These are phyloP conservation scores for Synchiropus splendidus DNA, from an alignment of 2,113 vertebrate species.

Conservation along the genomic window DNA sequence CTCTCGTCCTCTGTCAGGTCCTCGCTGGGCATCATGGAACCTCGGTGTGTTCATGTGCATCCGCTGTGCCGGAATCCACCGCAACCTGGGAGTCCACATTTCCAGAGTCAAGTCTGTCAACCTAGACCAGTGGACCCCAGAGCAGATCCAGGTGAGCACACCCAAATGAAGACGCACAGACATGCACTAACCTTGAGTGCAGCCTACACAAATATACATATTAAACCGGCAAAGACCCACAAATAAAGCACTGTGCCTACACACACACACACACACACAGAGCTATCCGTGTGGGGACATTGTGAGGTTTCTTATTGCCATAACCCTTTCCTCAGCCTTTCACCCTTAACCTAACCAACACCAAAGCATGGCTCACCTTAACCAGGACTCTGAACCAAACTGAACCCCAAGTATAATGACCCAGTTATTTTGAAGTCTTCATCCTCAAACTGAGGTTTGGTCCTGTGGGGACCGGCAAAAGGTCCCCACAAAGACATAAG, in stretches of 20 bases:
- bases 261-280: too few species aligned
- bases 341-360: too few species aligned
- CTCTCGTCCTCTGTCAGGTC: constrained; percentile 65
- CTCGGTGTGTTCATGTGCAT: constrained; percentile 98
- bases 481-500: too few species aligned
- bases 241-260: neutral
- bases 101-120: constrained; percentile 98
- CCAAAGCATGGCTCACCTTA: too few species aligned
- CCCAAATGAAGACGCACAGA: neutral
- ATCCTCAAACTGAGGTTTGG: too few species aligned
- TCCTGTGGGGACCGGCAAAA: too few species aligned
- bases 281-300: too few species aligned
- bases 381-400: too few species aligned
- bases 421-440: too few species aligned
- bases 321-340: too few species aligned
- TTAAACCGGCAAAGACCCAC: neutral
- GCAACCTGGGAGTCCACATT: constrained; percentile 98
- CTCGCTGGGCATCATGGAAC: constrained; percentile 98
- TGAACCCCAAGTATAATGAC: too few species aligned
- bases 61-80: constrained; percentile 96
- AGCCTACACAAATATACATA: neutral
- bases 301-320: too few species aligned
- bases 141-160: constrained; percentile 89
- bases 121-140: constrained; percentile 95
- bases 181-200: neutral